Percentiles rank a stretch among this genome's conserved stretches.
Evolutionary conservation across 2,797 vertebrate species (phyloP).

Genomic region (Allenopithecus nigroviridis): DNA sequence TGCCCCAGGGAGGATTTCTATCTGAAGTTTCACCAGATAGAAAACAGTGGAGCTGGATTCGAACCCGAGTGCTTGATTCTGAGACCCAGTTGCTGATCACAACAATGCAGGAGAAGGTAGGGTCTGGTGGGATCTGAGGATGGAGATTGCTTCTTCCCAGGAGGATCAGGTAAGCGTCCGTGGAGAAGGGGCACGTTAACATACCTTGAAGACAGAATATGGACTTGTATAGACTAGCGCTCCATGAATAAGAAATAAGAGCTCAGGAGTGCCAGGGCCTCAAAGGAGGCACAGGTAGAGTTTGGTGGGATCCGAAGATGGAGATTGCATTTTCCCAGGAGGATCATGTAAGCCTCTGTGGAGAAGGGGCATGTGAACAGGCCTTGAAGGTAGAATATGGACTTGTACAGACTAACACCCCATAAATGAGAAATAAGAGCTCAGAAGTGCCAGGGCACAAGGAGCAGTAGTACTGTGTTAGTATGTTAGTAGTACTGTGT

Average conservation of each 20-base stretch:
- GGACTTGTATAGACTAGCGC: too few species aligned
- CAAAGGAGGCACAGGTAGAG: not conserved
- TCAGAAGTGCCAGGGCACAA: not conserved
- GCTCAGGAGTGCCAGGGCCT: not conserved
- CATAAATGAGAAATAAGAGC: not conserved
- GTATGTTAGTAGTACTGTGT: rapidly evolving
- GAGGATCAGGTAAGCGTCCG: too few species aligned
- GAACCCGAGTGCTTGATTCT: not conserved
- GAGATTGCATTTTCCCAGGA: not conserved
- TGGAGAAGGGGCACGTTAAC: too few species aligned
- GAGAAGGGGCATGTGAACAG: not conserved
- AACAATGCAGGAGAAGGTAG: too few species aligned
- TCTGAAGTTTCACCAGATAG: not conserved
- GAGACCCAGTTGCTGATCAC: not conserved
- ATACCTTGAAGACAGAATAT: too few species aligned
- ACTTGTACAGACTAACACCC: not conserved
- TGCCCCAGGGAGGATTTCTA: not conserved
- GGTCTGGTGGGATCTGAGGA: too few species aligned
- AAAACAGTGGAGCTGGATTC: not conserved
- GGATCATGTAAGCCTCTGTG: not conserved
- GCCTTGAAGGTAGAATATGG: not conserved
- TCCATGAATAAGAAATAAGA: too few species aligned
- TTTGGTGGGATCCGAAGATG: not conserved
- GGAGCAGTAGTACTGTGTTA: not conserved
- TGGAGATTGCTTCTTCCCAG: too few species aligned